Base-by-base conservation (phyloP, 2,113 vertebrate species). In the Coryphaenoides rupestris region DNA sequence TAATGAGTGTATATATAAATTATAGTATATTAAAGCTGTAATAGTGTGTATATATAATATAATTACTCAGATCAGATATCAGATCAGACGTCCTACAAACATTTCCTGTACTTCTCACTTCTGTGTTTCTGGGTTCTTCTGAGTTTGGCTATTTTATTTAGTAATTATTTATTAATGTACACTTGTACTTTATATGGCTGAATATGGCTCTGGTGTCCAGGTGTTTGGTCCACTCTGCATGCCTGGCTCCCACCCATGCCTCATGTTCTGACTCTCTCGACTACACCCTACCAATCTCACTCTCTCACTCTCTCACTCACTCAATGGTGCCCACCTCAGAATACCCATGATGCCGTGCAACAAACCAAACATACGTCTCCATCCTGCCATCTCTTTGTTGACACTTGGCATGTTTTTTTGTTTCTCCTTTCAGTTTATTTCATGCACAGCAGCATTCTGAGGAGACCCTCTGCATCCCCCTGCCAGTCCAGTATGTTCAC, bases 371-470 rank as follows among this genome's bases (percentile, higher is more conserved):
- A 61, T 82, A 73, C 69, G 69, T 78, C 75, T 71, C 73, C 83
- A 82, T 80, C 85, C 82, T 89, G 78, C 85, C 80, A 85, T 85
- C 72, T 86, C 79, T 82, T 72, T 88, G 85, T 86, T 89, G 86
- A 89, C 82, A 82, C 78, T 89, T 84, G 81, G 83, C 84, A 90
- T 89, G 86, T 89, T 88, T 90, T 85, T 88, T 86, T 89, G 85
- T 86, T 86, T 88, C 86, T 89, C 79, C 82, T 90, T 90, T 90
- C 88, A 91, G 86, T 91, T 89, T 83, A 16, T 89, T 89, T 90
- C 86, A 88, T 89, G 84, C 86, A 87, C 87, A 88, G 80, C 67
- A 75, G 80, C 76, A 73, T 81, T 81, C 76, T 85, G 88, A 88
- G 82, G 88, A 92, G 85, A 79, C 78, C n/a, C 85, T 83, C 84